Conservation (phyloP, 2,797 vertebrate genomes). For the Alca torda region DNA sequence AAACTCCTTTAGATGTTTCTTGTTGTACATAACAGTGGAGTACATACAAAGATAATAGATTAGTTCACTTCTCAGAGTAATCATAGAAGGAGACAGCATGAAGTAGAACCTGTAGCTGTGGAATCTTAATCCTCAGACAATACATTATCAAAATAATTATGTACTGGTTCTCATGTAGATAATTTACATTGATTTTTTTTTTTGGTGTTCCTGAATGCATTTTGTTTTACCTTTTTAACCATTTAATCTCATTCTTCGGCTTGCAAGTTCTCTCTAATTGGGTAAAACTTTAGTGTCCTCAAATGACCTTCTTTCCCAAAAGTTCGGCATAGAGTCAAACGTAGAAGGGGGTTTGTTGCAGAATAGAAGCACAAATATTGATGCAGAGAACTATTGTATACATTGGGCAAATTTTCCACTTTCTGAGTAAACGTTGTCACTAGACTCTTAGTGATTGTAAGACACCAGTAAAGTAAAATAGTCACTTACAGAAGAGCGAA, state of each 20-base stretch:
- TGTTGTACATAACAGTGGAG: neutral
- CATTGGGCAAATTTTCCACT: neutral
- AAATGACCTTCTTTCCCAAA: neutral
- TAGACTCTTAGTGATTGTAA: neutral
- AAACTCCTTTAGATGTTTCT: neutral
- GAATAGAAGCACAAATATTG: neutral
- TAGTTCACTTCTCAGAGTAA: neutral
- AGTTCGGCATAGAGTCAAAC: neutral
- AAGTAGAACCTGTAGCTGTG: neutral
- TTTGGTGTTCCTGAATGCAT: neutral
- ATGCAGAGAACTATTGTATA: neutral
- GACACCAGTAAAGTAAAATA: neutral
- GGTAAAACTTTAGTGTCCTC: neutral
- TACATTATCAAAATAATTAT: neutral
- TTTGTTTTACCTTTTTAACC: neutral
- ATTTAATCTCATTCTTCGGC: neutral
- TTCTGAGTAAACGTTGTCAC: neutral
- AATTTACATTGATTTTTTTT: neutral
- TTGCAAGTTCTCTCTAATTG: neutral
- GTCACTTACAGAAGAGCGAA: neutral
- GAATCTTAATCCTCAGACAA: neutral
- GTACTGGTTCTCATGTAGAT: accelerated
- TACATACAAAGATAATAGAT: neutral
- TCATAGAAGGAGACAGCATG: neutral
- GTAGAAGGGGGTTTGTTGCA: neutral